phyloP scores from a whole-genome alignment of 2,888 invertebrate genomes.

The Orthosia cruda region DNA sequence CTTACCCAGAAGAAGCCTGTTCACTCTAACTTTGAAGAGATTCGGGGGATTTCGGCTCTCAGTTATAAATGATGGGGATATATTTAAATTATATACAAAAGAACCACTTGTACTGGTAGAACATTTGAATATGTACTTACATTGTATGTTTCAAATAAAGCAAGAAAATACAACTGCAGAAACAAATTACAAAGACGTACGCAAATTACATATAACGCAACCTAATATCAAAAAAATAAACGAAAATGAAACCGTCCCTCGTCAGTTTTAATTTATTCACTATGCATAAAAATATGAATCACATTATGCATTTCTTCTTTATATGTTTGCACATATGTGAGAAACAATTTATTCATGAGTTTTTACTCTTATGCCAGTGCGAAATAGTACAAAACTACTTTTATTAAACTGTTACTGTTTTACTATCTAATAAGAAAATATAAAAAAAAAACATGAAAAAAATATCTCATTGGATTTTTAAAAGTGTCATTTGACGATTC shows the following conservation, averaged over 20 bases:
- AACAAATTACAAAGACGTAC: neutral
- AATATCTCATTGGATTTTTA: constrained; percentile 12
- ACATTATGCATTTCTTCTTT: constrained; percentile 13
- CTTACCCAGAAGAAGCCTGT: too few relatives aligned
- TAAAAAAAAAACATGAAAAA: neutral
- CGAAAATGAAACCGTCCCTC: constrained; percentile 2
- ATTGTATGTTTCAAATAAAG: neutral
- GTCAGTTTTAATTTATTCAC: constrained; percentile 45
- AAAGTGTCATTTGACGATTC: constrained; percentile 11
- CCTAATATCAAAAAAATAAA: neutral
- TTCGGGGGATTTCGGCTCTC: too few relatives aligned
- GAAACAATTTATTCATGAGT: constrained; percentile 28
- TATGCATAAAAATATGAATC: constrained; percentile 28
- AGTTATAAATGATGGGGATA: neutral
- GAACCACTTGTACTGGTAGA: too few relatives aligned
- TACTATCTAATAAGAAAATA: too few relatives aligned
- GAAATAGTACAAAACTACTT: neutral
- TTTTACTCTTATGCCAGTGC: neutral
- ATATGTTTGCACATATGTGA: constrained; percentile 4
- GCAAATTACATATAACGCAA: neutral
- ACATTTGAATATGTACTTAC: neutral
- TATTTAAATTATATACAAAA: too few relatives aligned
- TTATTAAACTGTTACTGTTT: neutral
- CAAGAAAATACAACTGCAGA: neutral
- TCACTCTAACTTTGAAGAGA: too few relatives aligned